These are phyloP conservation scores for Lucifuga dentata DNA, from an alignment of 2,113 vertebrate species.

Conservation along the genomic window DNA sequence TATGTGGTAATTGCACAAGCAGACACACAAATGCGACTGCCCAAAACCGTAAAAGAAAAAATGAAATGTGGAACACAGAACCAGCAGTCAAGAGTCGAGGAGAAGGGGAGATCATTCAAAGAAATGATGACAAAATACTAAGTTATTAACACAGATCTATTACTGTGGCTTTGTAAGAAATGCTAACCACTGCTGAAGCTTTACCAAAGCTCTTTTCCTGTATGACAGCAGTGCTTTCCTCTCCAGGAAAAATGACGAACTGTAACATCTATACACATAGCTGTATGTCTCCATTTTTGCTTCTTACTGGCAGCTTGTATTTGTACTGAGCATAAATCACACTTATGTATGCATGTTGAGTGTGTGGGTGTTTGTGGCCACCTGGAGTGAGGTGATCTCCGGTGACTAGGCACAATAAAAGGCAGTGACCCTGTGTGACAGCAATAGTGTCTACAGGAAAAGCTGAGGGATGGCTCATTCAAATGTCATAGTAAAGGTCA, in stretches of 20 bases:
- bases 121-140: too few relatives aligned
- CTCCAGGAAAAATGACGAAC: conserved; percentile 11
- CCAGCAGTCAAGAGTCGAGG: too few relatives aligned
- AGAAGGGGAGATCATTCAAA: too few relatives aligned
- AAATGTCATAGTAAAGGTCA: conserved; percentile 9
- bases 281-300: conserved; percentile 6
- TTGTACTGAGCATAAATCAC: conserved; percentile 20
- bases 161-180: too few relatives aligned
- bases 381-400: conserved; percentile 48
- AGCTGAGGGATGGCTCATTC: conserved; percentile 29
- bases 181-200: neutral
- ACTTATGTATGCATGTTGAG: neutral
- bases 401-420: conserved; percentile 52
- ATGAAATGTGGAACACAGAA: too few relatives aligned
- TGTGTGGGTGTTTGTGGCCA: conserved; percentile 30
- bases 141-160: conserved; percentile 16
- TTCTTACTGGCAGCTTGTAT: neutral
- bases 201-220: neutral
- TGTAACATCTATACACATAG: conserved; percentile 11
- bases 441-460: conserved; percentile 40
- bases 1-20: neutral
- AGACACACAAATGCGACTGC: too few relatives aligned
- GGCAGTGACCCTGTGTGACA: conserved; percentile 26
- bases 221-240: conserved; percentile 16
- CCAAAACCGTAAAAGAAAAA: too few relatives aligned